These are phyloP conservation scores for Argyresthia albistria DNA, from an alignment of 2,888 invertebrate genomes.

Conservation along the genomic window DNA sequence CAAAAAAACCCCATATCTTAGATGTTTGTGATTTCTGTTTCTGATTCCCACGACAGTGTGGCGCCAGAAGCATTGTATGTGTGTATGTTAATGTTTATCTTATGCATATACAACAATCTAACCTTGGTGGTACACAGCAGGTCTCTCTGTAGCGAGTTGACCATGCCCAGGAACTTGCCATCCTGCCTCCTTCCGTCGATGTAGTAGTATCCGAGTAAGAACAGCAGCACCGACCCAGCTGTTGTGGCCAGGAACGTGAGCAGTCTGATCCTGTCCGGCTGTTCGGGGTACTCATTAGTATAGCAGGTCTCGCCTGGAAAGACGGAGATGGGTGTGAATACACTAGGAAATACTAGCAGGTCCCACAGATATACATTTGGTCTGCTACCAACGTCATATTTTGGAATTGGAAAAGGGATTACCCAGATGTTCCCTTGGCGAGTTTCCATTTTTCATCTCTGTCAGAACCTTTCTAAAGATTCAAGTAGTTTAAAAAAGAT, in stretches of 20 bases:
- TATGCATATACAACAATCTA: conserved; percentile 17
- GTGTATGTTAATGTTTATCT: too few relatives aligned
- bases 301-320: conserved; percentile 50
- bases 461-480: too few relatives aligned
- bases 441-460: too few relatives aligned
- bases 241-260: conserved; percentile 76
- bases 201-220: conserved; percentile 83
- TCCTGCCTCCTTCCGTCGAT: conserved; percentile 83
- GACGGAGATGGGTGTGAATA: not conserved
- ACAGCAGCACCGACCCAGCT: conserved; percentile 80
- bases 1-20: too few relatives aligned
- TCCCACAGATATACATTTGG: too few relatives aligned
- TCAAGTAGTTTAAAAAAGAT: too few relatives aligned
- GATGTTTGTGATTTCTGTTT: too few relatives aligned
- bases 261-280: conserved; percentile 48
- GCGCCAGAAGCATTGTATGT: too few relatives aligned
- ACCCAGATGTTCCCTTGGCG: too few relatives aligned
- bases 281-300: conserved; percentile 51
- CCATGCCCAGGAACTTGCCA: conserved; percentile 77
- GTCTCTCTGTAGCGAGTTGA: conserved; percentile 65
- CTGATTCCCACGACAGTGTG: too few relatives aligned
- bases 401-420: too few relatives aligned
- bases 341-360: not conserved
- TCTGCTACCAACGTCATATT: too few relatives aligned
- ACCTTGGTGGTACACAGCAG: conserved; percentile 68